Conservation (phyloP, 2,888 invertebrate genomes). For the Neoscelio sp. region DNA sequence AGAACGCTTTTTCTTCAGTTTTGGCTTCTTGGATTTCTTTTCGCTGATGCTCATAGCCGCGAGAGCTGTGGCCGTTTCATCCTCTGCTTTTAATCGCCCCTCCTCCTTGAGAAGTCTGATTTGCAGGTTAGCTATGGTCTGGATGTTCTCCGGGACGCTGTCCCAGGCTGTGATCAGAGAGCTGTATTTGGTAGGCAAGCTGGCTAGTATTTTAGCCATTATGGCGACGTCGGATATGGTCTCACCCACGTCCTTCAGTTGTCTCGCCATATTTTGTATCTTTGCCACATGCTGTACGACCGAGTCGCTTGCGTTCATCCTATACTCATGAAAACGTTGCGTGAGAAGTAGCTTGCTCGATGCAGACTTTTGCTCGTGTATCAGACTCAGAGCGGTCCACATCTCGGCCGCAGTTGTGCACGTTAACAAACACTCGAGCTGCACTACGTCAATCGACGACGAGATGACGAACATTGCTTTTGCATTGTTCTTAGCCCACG, state of each 20-base stretch:
- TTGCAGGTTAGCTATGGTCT: conserved; percentile 61
- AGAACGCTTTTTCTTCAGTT: neutral
- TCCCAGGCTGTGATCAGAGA: conserved; percentile 73
- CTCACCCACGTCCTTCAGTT: conserved; percentile 67
- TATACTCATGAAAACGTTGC: conserved; percentile 67
- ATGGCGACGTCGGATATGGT: conserved; percentile 53
- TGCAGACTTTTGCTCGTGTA: conserved; percentile 71
- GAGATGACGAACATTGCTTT: conserved; percentile 69
- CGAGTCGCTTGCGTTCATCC: conserved; percentile 64
- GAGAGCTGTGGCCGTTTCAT: conserved; percentile 15
- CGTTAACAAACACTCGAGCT: conserved; percentile 64
- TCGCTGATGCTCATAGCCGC: conserved; percentile 17
- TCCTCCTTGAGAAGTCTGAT: conserved; percentile 67
- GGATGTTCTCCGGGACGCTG: conserved; percentile 66
- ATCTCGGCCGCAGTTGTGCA: conserved; percentile 69
- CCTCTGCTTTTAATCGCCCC: conserved; percentile 10
- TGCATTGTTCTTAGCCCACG: conserved; percentile 68
- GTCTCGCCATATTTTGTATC: conserved; percentile 66
- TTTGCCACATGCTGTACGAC: conserved; percentile 67
- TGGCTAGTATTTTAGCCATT: conserved; percentile 70
- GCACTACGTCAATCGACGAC: conserved; percentile 60
- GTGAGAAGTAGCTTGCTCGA: conserved; percentile 68
- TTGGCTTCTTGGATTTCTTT: neutral
- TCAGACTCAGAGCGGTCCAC: conserved; percentile 63
- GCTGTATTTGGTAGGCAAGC: conserved; percentile 71